These are phyloP conservation scores for Lutjanus erythropterus DNA, from an alignment of 2,113 vertebrate species.

Conservation along the genomic window DNA sequence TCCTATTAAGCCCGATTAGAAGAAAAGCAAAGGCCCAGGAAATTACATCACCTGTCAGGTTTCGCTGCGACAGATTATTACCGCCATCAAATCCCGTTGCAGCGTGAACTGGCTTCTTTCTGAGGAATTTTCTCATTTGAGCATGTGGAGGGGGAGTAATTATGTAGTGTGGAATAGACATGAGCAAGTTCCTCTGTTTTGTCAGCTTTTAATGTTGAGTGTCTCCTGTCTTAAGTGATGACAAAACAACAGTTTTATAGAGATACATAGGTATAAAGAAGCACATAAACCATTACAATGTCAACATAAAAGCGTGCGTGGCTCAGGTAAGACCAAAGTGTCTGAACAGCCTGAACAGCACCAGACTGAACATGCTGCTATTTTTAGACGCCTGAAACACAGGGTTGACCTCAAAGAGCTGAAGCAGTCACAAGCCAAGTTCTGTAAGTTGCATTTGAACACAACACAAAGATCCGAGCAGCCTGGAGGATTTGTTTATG, in stretches of 20 bases:
- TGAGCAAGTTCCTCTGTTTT: conserved; percentile 8
- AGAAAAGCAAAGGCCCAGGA: conserved; percentile 50
- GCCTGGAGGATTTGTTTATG: background rate
- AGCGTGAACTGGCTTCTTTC: conserved; percentile 45
- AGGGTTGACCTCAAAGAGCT: background rate
- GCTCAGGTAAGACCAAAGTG: background rate
- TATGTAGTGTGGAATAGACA: conserved; percentile 16
- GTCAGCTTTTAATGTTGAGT: background rate
- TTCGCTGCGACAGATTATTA: conserved; percentile 52
- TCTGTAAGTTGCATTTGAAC: background rate
- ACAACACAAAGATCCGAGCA: background rate
- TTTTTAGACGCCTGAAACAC: background rate
- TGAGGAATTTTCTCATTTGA: conserved; percentile 27
- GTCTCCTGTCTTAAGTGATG: background rate
- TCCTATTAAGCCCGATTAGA: conserved; percentile 67
- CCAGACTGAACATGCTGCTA: background rate
- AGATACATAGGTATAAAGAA: background rate
- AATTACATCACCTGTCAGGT: conserved; percentile 71
- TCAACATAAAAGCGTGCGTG: background rate
- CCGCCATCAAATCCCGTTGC: conserved; percentile 52
- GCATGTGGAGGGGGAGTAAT: conserved; percentile 32
- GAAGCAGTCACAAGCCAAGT: background rate
- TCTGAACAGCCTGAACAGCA: background rate
- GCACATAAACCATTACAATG: background rate
- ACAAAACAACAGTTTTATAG: background rate